Base-by-base conservation (phyloP, 2,888 invertebrate genomes). In the Villa cingulata region DNA sequence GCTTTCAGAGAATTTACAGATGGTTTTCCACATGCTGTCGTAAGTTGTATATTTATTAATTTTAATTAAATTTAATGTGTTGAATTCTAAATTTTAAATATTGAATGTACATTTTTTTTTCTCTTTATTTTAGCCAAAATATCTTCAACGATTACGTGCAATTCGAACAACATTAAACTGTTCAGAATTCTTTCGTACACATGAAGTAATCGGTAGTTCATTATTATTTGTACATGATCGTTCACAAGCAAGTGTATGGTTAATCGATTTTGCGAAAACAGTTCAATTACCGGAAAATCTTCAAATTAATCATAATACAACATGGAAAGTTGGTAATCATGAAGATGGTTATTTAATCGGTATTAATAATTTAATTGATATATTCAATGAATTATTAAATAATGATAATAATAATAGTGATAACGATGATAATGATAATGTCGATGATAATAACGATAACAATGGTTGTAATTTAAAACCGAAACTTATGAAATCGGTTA, bases 231-330 rank as follows among this genome's bases (percentile, higher is more conserved):
- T 97, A 46, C 95, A 94, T 72, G 95, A 97, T 67, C 77, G 81
- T 48, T 77, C 78, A 55, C 84, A 81, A 63, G 89, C 92, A 27
- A 88, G 87, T 52, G 81, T 92, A 15, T 97, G 96, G 96, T 78
- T 97, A 73, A 97, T 97, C 56, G 96, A 97, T 70, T 97, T 97
- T 64, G 95, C 96, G 42, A 97, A 97, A 72, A 92, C 94, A 1
- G 77, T 90, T 41, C 78, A 81, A 15, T 74, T 95, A 36, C 88
- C 91, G 0, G 76, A 78, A 1, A 77, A 81, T 52, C 71, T 83
- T 51, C 72, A 66, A 37, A 86, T 92, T 49, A 78, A 81, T 59
- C 95, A 95, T 68, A 78, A 78, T 52, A 77, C 82, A 19, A 80
- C 81, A 45, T 95, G 95, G 95, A 83, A 82, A 62, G 91, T 92